Evolutionary conservation across 2,113 vertebrate genomes (phyloP).

Genomic region (Falcunculus frontatus): DNA sequence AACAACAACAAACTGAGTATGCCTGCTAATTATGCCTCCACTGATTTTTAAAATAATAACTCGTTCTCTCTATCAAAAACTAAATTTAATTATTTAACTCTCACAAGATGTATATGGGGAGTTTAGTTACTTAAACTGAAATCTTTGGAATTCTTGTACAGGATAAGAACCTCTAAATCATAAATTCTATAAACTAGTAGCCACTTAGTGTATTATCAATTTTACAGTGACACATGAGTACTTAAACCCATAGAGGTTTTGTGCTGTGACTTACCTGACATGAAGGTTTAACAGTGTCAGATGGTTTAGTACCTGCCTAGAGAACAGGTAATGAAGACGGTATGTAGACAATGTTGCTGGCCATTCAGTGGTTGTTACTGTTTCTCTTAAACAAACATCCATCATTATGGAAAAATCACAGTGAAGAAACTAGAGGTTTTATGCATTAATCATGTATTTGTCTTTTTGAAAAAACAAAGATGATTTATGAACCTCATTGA

Average conservation of each 20-base stretch:
- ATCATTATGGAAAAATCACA: neutral
- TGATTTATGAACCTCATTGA: neutral
- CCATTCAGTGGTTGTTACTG: neutral
- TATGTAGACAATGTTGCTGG: neutral
- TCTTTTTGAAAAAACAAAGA: neutral
- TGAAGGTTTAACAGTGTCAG: neutral
- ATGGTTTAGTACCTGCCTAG: neutral
- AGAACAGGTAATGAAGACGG: neutral
- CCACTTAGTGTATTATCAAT: neutral
- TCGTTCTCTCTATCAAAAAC: neutral
- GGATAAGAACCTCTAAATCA: neutral
- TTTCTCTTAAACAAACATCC: neutral
- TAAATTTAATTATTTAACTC: neutral
- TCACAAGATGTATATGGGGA: neutral
- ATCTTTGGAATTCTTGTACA: neutral
- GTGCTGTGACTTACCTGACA: neutral
- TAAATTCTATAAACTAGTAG: neutral
- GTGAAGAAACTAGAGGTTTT: neutral
- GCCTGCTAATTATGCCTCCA: conserved; percentile 38
- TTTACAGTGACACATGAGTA: neutral
- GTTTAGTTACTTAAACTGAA: neutral
- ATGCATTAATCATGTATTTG: neutral
- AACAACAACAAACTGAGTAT: conserved; percentile 91
- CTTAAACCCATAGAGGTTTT: neutral
- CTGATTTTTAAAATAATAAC: neutral